Base-by-base conservation (phyloP, 1,140 invertebrate species). In the Zaprionus davidi region DNA sequence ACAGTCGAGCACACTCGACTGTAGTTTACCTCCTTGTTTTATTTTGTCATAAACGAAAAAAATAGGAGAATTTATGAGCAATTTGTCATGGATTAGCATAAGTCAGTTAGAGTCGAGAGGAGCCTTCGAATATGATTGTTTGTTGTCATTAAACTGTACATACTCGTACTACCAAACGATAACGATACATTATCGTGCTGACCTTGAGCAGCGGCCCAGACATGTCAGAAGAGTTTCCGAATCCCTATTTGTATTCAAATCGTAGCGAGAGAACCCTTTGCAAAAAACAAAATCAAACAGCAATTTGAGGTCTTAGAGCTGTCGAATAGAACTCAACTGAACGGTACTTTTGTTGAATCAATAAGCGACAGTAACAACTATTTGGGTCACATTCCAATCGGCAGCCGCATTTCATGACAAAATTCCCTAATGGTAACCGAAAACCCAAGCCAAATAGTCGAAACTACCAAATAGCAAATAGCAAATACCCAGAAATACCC, bases 291-390 rank as follows among this genome's bases (percentile, higher is more conserved):
- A 85, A 88, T 90, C 85, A 90, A 88, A 88, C 78, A 81, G 76
- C 81, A 88, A 88, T 81, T 84, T 88, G 41, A 46, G 63, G 69
- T 63, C 71, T 87, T 87, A 87, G 84, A 87, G 79, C 67, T 78
- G 79, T 72, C 79, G 73, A 77, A 76, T 53, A 71, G 73, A 77
- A 76, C 62, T 69, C 2, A 22, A 11, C 17, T 44, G n/a, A 46
- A 72, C 64, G 69, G 66, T 73, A 83, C 80, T 79, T 92, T 92
- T 92, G 91, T 92, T 92, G 84, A 92, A 92, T 92, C 91, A 92
- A 92, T 92, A 92, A 92, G 85, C 81, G 76, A 92, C 76, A 81
- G 82, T 80, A 80, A 84, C 82, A 78, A 92, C 41, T 46, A 46
- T 90, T 92, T 87, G 78, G 91, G 82, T 92, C 91, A 90, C 78